Base-by-base conservation (phyloP, 2,797 vertebrate species). In the Enteromius radiatus region DNA sequence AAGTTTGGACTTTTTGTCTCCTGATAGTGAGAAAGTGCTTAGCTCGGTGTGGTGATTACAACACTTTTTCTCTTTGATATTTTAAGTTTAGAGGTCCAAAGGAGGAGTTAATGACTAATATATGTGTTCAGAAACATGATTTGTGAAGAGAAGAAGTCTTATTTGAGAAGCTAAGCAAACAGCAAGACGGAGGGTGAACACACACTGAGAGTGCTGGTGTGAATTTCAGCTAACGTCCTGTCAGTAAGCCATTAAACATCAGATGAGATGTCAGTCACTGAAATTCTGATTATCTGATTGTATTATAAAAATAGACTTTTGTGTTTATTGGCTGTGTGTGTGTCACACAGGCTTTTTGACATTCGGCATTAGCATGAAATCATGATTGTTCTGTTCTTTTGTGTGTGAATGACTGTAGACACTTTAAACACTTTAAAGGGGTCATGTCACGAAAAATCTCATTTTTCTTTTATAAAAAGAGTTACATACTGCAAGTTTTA, bases 321-420 rank as follows among this genome's bases (percentile, higher is more conserved):
- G 43, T 33, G n/a, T 49, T 73, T 19, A 17, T 33, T n/a, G 17
- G 45, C 43, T 38, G 38, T 38, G 70, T 49, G 69, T 33, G 76
- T 65, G 19, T 82, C 45, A 41, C 61, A 68, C 23, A 68, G 79
- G 82, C 76, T 86, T 80, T 56, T 70, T 69, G 85, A 76, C 80
- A 85, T 78, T 78, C 26, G 26, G 74, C 79, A 68, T 38, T 71
- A 68, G 71, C 59, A 65, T 75, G 75, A 36, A 83, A 78, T 82
- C 73, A 81, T 81, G 80, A 83, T 59, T 33, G 61, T 65, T 84
- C 67, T 70, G 41, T 71, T 86, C 59, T 71, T 65, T 63, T 82
- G 68, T 74, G 82, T 91, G 90, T 89, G 84, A 94, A 94, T 94
- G 93, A 93, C 92, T 93, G 92, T 92, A 94, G 91, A 94, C 93